phyloP scores from a whole-genome alignment of 2,888 invertebrate species.

The Rhamnusium bicolor region DNA sequence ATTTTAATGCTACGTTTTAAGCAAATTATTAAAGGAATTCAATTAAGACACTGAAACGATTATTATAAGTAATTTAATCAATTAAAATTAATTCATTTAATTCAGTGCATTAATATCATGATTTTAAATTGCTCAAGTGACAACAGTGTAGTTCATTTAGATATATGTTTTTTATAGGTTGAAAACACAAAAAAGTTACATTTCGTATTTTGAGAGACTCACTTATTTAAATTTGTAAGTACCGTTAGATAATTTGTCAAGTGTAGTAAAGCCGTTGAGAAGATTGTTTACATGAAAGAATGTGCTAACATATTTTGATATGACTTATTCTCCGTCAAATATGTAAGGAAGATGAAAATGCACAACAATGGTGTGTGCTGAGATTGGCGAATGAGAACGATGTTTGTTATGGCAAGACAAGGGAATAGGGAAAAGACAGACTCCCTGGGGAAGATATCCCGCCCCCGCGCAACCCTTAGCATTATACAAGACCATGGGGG shows the following conservation, averaged over 20 bases:
- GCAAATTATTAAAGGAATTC: no score
- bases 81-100: no score
- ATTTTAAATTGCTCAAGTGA: no score
- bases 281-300: slow-evolving; percentile 58
- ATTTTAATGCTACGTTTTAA: no score
- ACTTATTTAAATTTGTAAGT: slow-evolving; percentile 18
- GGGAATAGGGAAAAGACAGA: slow-evolving; percentile 75
- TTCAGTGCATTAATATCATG: no score
- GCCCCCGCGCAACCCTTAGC: slow-evolving; percentile 65
- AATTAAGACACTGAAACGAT: no score
- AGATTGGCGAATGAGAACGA: slow-evolving; percentile 68
- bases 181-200: no score
- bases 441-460: slow-evolving; percentile 73
- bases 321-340: slow-evolving; percentile 44
- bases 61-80: no score
- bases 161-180: no score
- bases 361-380: slow-evolving; percentile 64
- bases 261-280: slow-evolving; percentile 46
- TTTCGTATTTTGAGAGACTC: background rate
- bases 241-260: slow-evolving; percentile 44
- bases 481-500: slow-evolving; percentile 66
- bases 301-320: slow-evolving; percentile 61
- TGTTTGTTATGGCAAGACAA: slow-evolving; percentile 70
- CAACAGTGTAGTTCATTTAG: no score
- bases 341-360: slow-evolving; percentile 60